Evolutionary conservation across 1,140 invertebrate species (phyloP).

Genomic region (Platyscapa corneri): DNA sequence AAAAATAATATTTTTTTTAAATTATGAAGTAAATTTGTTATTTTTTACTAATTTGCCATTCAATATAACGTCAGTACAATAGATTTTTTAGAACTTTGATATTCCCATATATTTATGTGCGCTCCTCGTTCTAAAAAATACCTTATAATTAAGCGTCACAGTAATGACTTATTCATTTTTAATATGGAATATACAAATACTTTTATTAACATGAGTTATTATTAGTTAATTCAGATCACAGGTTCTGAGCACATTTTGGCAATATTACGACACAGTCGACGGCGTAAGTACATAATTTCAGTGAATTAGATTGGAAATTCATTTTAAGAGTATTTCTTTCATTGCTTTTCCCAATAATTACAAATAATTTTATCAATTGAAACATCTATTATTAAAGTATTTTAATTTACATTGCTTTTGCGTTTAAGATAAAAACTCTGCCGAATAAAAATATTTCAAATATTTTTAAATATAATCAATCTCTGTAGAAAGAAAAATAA

Average conservation of each 20-base stretch:
- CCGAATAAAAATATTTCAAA: too few relatives aligned
- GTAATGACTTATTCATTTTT: constrained; percentile 26
- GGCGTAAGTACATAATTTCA: constrained; percentile 29
- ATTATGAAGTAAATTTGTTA: too few relatives aligned
- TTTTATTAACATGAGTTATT: constrained; percentile 16
- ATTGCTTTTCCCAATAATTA: neutral
- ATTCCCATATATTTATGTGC: neutral
- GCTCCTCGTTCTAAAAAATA: constrained; percentile 7
- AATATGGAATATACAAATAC: constrained; percentile 24
- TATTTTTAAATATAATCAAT: neutral
- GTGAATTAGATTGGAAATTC: neutral
- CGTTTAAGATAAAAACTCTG: neutral
- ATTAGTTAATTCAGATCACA: constrained; percentile 48
- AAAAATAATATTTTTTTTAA: neutral
- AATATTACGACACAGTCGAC: constrained; percentile 12
- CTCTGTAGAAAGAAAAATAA: neutral
- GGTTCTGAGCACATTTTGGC: constrained; percentile 48
- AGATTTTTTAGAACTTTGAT: neutral
- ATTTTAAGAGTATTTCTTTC: neutral
- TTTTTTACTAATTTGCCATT: too few relatives aligned
- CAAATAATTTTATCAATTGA: neutral
- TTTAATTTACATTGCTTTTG: neutral
- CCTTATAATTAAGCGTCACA: constrained; percentile 4
- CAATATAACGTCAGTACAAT: constrained; percentile 10
- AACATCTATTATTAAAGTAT: neutral